A percentile compares a stretch with the other conserved stretches of the same genome.
phyloP scores from a whole-genome alignment of 2,113 vertebrate species.

The Cepphus grylle region DNA sequence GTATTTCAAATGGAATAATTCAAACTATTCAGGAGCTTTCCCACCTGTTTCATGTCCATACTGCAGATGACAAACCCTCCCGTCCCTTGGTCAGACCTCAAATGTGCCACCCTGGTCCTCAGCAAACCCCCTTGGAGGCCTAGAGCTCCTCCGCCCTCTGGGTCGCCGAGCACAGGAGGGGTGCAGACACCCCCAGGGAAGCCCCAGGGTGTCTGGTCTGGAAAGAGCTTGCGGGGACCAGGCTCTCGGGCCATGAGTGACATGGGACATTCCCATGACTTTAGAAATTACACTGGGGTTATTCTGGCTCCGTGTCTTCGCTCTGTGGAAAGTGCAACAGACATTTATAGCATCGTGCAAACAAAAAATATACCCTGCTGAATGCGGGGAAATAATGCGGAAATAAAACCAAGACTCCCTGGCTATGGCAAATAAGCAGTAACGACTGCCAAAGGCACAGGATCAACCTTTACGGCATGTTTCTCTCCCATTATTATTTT shows the following conservation, averaged over 20 bases:
- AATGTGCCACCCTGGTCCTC: not conserved
- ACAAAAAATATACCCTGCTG: not conserved
- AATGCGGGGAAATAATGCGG: not conserved
- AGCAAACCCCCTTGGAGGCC: rapidly evolving
- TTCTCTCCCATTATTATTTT: not conserved
- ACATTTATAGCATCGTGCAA: not conserved
- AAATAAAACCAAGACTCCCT: not conserved
- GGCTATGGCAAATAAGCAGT: not conserved
- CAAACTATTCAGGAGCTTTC: not conserved
- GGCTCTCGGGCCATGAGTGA: not conserved
- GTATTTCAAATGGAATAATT: not conserved
- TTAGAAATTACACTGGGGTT: not conserved
- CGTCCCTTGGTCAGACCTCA: not conserved
- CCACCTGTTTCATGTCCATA: not conserved
- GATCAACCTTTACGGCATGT: not conserved
- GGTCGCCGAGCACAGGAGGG: rapidly evolving
- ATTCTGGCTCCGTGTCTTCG: not conserved
- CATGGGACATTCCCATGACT: not conserved
- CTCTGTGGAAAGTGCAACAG: not conserved
- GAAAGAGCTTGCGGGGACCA: not conserved
- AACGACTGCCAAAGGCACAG: not conserved
- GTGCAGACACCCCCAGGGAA: not conserved
- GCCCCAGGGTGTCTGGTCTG: not conserved
- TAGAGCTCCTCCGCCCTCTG: not conserved
- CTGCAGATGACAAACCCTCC: not conserved